Evolutionary conservation across 23 tunicate genomes (phyloP).

Genomic region (Clavelina lepadiformis): DNA sequence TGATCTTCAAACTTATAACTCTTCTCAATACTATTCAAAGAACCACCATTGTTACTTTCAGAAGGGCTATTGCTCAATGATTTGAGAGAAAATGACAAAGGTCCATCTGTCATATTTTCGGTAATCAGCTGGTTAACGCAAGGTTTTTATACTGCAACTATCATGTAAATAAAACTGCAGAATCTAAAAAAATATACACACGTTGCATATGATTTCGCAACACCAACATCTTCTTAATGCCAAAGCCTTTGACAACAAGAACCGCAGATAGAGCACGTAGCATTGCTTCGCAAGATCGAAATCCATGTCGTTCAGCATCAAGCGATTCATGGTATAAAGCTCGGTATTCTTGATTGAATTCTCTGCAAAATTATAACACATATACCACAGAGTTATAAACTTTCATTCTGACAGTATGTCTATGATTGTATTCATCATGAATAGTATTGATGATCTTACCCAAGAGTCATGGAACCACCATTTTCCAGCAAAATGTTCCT

Average conservation of each 20-base stretch:
- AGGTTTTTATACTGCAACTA: no score
- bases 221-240: conserved; percentile 47
- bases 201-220: conserved; percentile 75
- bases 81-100: no score
- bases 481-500: conserved; percentile 42
- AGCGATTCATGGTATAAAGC: conserved; percentile 27
- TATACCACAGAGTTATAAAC: not conserved
- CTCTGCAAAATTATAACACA: conserved; percentile 15
- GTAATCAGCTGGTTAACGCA: no score
- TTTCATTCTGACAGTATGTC: not conserved
- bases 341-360: conserved; percentile 61
- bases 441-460: conserved; percentile 27
- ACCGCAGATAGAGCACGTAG: conserved; percentile 51
- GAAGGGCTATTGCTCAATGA: no score
- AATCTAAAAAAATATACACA: conserved; percentile 2
- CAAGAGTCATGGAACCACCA: conserved; percentile 61
- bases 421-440: not conserved
- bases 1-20: no score
- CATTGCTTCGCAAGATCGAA: conserved; percentile 52
- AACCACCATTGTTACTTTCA: no score
- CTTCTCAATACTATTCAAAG: no score
- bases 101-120: no score
- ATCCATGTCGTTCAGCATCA: conserved; percentile 65
- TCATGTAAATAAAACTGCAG: no score
- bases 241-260: conserved; percentile 63